Conservation (phyloP, 1,140 invertebrate species). For the Eupristina koningsbergeri region DNA sequence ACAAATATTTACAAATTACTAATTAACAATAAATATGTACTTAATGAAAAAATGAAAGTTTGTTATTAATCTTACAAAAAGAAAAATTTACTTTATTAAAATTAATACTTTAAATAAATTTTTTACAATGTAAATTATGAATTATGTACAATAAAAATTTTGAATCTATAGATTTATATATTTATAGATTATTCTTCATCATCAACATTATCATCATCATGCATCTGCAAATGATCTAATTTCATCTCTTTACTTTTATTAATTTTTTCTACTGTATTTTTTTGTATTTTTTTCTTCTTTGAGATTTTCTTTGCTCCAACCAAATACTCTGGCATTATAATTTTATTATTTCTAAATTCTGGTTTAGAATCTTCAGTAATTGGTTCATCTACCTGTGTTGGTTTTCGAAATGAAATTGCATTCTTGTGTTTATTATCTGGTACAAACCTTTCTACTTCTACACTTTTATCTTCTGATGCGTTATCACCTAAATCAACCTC, state of each 20-base stretch:
- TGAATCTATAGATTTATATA: not conserved
- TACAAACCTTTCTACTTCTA: conserved; percentile 55
- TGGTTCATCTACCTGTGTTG: conserved; percentile 3
- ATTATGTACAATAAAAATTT: conserved; percentile 25
- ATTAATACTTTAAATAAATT: conserved; percentile 21
- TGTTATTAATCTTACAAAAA: not conserved
- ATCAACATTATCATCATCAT: conserved; percentile 74
- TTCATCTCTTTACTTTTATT: conserved; percentile 70
- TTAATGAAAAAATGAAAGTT: not conserved
- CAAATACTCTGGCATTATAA: conserved; percentile 87
- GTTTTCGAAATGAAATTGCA: conserved; percentile 51
- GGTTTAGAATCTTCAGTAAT: conserved; percentile 70
- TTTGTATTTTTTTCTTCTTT: conserved; percentile 73
- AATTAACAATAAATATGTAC: too few species aligned
- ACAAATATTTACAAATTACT: not conserved
- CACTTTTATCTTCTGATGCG: conserved; percentile 52
- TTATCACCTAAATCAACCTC: conserved; percentile 47
- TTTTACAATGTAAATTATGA: conserved; percentile 1
- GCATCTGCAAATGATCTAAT: conserved; percentile 77
- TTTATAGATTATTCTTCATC: conserved; percentile 65
- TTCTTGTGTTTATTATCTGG: conserved; percentile 5
- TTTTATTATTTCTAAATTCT: conserved; percentile 78
- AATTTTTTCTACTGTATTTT: conserved; percentile 60
- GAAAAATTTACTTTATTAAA: not conserved
- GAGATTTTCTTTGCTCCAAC: conserved; percentile 77